A percentile compares a stretch with the other conserved stretches of the same genome.
phyloP scores from a whole-genome alignment of 2,113 vertebrate species.

The Ia io region DNA sequence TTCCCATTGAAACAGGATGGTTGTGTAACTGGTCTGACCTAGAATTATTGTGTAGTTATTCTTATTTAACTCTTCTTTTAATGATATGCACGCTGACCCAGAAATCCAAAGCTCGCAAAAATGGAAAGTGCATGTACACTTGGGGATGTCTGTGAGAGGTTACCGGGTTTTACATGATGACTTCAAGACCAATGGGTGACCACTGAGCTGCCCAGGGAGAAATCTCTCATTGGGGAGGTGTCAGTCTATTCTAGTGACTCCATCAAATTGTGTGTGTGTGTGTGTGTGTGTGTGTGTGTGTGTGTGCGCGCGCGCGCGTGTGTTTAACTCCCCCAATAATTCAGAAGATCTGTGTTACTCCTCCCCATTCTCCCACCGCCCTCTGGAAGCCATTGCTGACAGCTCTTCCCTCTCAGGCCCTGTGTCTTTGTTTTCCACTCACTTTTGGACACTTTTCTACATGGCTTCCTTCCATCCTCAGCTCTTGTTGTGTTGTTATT shows the following conservation, averaged over 20 bases:
- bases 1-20: background rate
- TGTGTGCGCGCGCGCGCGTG: background rate
- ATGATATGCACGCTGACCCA: background rate
- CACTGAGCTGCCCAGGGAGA: background rate
- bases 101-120: background rate
- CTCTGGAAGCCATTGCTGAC: background rate
- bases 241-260: background rate
- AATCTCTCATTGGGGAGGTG: background rate
- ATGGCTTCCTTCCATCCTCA: accelerated
- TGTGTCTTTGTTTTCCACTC: too few species aligned
- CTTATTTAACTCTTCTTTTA: background rate
- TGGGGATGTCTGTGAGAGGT: background rate
- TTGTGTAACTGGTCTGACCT: background rate
- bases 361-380: accelerated
- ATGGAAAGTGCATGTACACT: background rate
- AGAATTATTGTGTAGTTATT: background rate
- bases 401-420: too few species aligned
- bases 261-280: background rate
- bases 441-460: background rate
- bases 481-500: background rate
- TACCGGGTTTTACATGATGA: background rate
- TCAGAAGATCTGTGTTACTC: background rate
- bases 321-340: background rate
- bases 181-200: background rate
- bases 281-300: too few species aligned